Conservation (phyloP, 2,888 invertebrate species). For the Apotomis turbidana region DNA sequence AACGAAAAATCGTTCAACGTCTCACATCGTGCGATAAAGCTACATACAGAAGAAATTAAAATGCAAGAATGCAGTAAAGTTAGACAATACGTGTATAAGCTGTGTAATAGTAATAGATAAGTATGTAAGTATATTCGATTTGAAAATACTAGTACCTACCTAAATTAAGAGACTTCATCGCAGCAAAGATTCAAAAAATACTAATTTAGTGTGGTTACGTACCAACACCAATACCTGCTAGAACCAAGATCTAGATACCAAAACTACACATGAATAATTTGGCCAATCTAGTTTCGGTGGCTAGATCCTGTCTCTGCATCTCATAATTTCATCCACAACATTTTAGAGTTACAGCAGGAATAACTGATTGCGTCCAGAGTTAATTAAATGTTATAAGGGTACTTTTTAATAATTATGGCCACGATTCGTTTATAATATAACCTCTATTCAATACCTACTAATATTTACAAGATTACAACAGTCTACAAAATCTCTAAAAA, state of each 20-base stretch:
- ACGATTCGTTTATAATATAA: constrained; percentile 1
- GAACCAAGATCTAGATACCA: not conserved
- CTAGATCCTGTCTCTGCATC: not conserved
- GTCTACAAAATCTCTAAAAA: too few species aligned
- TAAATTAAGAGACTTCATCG: not conserved
- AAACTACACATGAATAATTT: not conserved
- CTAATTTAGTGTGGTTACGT: not conserved
- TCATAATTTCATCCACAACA: not conserved
- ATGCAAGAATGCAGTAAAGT: too few species aligned
- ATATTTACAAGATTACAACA: constrained; percentile 7
- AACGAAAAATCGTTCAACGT: too few species aligned
- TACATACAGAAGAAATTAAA: too few species aligned
- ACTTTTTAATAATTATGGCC: constrained; percentile 22
- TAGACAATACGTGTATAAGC: too few species aligned
- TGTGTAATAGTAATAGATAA: not conserved
- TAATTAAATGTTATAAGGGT: not conserved
- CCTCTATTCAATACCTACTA: not conserved
- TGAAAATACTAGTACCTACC: not conserved
- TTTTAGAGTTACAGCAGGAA: not conserved
- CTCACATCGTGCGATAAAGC: too few species aligned
- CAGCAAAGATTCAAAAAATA: not conserved
- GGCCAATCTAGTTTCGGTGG: not conserved
- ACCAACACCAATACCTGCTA: not conserved
- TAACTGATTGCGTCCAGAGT: not conserved
- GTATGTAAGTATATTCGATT: not conserved